Evolutionary conservation across 2,113 vertebrate species (phyloP).

Genomic region (Peromyscus maniculatus): DNA sequence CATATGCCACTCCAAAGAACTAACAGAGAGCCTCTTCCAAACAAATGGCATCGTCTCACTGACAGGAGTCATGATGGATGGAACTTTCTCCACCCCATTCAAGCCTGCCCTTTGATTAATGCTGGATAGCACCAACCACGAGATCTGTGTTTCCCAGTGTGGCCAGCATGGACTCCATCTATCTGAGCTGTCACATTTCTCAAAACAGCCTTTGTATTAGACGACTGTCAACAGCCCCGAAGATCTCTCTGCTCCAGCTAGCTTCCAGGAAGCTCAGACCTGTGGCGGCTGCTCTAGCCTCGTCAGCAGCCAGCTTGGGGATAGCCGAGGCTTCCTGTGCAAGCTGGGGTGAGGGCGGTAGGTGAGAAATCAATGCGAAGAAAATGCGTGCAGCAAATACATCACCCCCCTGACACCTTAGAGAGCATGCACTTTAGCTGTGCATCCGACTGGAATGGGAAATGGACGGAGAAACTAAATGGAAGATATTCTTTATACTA

Average conservation of each 20-base stretch:
- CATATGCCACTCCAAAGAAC: background rate
- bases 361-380: background rate
- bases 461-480: background rate
- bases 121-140: background rate
- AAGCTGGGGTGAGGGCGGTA: too few relatives aligned
- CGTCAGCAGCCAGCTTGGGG: background rate
- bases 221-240: background rate
- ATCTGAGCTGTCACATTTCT: background rate
- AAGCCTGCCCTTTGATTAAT: background rate
- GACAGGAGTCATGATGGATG: background rate
- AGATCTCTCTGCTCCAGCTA: background rate
- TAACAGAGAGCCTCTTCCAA: constrained; percentile 12
- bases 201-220: background rate
- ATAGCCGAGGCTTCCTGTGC: background rate
- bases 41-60: background rate
- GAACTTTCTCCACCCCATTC: background rate
- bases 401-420: background rate
- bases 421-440: background rate
- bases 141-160: background rate
- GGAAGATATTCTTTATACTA: background rate
- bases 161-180: background rate
- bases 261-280: background rate
- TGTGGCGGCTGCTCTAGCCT: background rate
- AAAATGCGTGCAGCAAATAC: background rate
- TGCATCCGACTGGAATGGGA: background rate